phyloP scores from a whole-genome alignment of 1,140 invertebrate species.

The Dryas iulia region DNA sequence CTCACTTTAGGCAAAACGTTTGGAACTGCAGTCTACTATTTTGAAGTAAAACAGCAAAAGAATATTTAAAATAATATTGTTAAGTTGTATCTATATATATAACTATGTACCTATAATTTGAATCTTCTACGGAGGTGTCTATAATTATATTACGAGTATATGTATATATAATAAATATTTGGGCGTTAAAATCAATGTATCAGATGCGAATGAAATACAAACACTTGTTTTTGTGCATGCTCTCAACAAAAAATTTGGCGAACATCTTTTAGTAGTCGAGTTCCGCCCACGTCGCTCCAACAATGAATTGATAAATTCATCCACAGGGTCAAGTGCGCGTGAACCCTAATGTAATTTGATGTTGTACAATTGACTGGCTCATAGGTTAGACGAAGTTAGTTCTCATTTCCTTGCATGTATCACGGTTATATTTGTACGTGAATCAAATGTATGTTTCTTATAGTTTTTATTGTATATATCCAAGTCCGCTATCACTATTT shows the following conservation, averaged over 20 bases:
- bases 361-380: conserved; percentile 41
- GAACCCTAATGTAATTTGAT: conserved; percentile 54
- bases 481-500: no score
- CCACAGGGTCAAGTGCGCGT: conserved; percentile 62
- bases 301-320: conserved; percentile 36
- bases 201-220: background rate
- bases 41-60: no score
- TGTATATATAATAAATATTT: background rate
- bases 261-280: conserved; percentile 11
- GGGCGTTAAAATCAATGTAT: background rate
- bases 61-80: no score
- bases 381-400: background rate
- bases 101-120: no score
- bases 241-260: conserved; percentile 6
- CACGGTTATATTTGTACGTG: conserved; percentile 4
- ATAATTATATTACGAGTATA: no score
- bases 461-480: background rate
- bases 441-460: background rate
- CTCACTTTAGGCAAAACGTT: background rate
- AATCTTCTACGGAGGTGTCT: no score
- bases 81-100: no score
- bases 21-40: no score
- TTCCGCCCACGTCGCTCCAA: conserved; percentile 26
- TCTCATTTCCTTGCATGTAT: background rate
- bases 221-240: background rate